A percentile compares a stretch with the other conserved stretches of the same genome.
Conservation (phyloP, 2,113 vertebrate genomes). For the Pipra filicauda region DNA sequence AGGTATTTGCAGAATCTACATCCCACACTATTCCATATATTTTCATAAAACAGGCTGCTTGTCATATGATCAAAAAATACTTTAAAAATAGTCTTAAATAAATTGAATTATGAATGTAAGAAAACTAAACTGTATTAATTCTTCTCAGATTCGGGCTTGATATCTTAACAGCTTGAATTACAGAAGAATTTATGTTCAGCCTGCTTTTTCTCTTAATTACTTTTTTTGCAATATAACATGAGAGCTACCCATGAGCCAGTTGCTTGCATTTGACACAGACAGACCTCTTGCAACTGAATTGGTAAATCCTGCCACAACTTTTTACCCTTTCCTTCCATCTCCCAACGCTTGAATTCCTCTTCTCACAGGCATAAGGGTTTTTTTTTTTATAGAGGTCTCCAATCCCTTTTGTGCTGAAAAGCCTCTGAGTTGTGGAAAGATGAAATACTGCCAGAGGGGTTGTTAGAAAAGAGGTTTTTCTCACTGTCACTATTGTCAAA, state of each 20-base stretch:
- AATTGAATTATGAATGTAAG: background rate
- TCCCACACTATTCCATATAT: background rate
- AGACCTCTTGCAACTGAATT: background rate
- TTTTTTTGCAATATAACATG: conserved; percentile 47
- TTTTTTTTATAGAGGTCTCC: background rate
- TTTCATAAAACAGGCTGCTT: background rate
- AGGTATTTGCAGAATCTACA: background rate
- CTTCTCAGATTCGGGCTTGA: background rate
- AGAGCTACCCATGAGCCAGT: conserved; percentile 6
- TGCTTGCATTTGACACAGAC: background rate
- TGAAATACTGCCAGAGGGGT: background rate
- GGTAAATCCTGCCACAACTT: background rate
- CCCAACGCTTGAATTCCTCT: background rate
- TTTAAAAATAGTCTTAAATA: background rate
- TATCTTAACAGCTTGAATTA: conserved; percentile 16
- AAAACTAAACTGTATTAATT: background rate
- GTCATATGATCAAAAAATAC: background rate
- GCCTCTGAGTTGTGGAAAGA: background rate
- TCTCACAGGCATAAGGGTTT: background rate
- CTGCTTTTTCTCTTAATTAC: conserved; percentile 45
- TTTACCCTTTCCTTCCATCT: background rate
- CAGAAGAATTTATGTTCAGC: background rate
- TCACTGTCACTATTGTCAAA: background rate
- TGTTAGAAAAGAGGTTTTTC: background rate
- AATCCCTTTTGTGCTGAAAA: background rate